A percentile compares a stretch with the other conserved stretches of the same genome.
Evolutionary conservation across 2,797 vertebrate genomes (phyloP).

Genomic region (Propithecus deckenii): DNA sequence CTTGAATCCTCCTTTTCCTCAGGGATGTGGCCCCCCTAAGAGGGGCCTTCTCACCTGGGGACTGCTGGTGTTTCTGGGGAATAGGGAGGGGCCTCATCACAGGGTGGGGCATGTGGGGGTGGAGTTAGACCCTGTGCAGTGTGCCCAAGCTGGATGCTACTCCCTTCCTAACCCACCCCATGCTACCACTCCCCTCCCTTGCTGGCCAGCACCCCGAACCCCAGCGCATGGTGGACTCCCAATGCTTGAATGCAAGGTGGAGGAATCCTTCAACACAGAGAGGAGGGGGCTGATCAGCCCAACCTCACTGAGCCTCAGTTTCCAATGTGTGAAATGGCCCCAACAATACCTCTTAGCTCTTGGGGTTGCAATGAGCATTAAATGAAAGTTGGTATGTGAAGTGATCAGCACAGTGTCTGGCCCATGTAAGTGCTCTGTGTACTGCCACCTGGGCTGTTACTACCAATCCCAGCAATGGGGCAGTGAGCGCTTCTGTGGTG

Average conservation of each 20-base stretch:
- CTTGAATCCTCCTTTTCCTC: neutral
- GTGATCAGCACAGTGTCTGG: neutral
- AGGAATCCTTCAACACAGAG: neutral
- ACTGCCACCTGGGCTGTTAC: neutral
- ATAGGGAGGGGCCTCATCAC: neutral
- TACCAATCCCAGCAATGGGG: neutral
- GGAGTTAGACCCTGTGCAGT: neutral
- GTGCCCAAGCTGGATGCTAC: neutral
- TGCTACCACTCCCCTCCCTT: neutral
- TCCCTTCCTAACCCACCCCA: neutral
- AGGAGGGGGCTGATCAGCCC: neutral
- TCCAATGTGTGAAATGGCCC: neutral
- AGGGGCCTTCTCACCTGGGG: neutral
- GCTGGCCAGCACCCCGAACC: neutral
- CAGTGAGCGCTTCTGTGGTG: neutral
- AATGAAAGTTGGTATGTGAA: neutral
- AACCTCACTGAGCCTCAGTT: neutral
- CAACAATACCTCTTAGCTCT: neutral
- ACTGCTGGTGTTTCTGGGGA: neutral
- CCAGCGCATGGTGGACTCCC: neutral
- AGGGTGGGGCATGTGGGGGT: neutral
- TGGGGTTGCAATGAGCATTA: neutral
- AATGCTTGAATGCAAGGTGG: neutral
- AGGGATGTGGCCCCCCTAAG: neutral
- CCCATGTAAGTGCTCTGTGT: rapidly evolving